phyloP scores from a whole-genome alignment of 2,113 vertebrate species.

The Struthio camelus region DNA sequence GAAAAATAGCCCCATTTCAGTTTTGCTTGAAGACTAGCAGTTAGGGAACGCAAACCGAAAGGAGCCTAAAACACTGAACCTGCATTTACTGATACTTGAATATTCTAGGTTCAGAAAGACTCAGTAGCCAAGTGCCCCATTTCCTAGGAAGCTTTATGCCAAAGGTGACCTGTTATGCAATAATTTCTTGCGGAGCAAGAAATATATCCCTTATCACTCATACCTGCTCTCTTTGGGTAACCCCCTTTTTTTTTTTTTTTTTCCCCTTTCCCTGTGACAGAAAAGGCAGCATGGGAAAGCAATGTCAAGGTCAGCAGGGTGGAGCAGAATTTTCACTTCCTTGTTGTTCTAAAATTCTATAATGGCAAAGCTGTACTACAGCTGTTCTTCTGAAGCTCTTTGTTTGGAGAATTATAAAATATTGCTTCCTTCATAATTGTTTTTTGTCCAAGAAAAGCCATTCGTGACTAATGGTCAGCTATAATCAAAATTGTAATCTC shows the following conservation, averaged over 20 bases:
- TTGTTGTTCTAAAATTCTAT: background rate
- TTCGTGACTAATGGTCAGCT: background rate
- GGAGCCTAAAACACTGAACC: background rate
- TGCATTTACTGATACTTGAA: background rate
- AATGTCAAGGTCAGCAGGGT: background rate
- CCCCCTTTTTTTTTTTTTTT: background rate
- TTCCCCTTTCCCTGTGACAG: background rate
- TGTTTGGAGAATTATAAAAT: background rate
- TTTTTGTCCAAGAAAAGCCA: background rate
- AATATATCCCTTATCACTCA: background rate
- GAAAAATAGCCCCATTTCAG: background rate
- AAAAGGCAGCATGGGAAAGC: background rate
- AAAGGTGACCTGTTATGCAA: background rate
- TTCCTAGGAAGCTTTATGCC: background rate
- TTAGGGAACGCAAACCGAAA: background rate
- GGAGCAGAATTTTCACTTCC: background rate
- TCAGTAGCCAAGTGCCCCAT: background rate
- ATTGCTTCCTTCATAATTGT: background rate
- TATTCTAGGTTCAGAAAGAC: rapidly evolving
- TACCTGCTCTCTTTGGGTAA: background rate
- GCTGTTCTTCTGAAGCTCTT: background rate
- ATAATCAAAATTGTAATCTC: background rate
- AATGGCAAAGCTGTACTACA: background rate
- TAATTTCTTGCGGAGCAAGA: background rate
- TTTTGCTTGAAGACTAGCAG: background rate